Evolutionary conservation across 1,140 invertebrate genomes (phyloP), one percentile per base, ranked within the genome.

Genomic region (Stegodyphus dumicola): DNA sequence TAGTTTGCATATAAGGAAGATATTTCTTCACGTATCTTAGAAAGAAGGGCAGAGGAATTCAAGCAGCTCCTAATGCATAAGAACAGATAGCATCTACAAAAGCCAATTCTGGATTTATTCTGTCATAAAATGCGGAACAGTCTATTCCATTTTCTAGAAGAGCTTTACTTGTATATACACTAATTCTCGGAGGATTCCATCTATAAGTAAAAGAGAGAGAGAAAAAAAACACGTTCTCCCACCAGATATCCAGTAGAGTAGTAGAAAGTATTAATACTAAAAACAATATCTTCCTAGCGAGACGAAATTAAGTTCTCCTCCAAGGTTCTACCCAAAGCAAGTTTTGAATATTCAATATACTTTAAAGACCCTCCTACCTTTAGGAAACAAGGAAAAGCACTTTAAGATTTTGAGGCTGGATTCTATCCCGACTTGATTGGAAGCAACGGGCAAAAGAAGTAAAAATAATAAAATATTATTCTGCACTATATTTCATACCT

Each of bases 401-500:
- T 77, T 77, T 77, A 67, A 64, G 67, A 77, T 77, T 15, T 67
- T n/a, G 51, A 52, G 60, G 60, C 33, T 3, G 33, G 3, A 51
- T 53, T 67, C 76, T 67, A 67, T 64, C 54, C 74, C 13, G 7
- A 18, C 74, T 76, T 77, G 76, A 77, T 77, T 77, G 76, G 76
- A 77, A 65, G 76, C 64, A 18, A 6, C 18, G 10, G 74, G 17
- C 10, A 48, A 18, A 52, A 56, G 48, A 53, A 77, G 52, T 66
- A 77, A 67, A 77, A 77, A 77, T 53, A 77, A 77, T 67, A 77
- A 67, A 49, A 48, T 52, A n/a, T 67, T 77, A 67, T 67, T 77
- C 76, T 49, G n/a, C 48, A 56, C 76, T 64, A 77, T 77, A 77
- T 77, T 77, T 77, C 76, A 77, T 77, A 77, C 60, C 76, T 77